Percentiles rank a stretch among this genome's conserved stretches.
phyloP scores from a whole-genome alignment of 2,797 vertebrate species.

The Passerculus sandwichensis region DNA sequence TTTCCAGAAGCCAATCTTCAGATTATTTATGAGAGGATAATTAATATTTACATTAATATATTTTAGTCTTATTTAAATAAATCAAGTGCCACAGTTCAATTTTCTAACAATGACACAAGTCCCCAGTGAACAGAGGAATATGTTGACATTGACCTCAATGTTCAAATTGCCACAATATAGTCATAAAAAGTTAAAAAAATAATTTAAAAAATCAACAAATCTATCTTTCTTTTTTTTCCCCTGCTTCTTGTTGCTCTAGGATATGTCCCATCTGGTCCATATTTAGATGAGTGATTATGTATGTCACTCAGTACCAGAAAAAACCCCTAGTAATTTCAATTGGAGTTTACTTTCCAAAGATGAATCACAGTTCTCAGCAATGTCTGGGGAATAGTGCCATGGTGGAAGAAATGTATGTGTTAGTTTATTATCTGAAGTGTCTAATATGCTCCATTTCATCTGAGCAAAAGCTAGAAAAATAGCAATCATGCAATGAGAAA shows the following conservation, averaged over 20 bases:
- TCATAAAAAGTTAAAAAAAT: background rate
- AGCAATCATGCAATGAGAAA: background rate
- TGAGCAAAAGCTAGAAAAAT: background rate
- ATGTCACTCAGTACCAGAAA: background rate
- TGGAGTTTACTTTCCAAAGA: conserved; percentile 24
- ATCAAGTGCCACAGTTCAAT: background rate
- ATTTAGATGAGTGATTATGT: conserved; percentile 16
- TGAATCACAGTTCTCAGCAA: background rate
- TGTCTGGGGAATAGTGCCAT: background rate
- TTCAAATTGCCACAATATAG: background rate
- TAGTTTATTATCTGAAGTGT: background rate
- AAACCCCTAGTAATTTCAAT: background rate
- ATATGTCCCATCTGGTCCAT: background rate
- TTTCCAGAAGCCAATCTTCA: background rate
- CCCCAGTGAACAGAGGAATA: background rate
- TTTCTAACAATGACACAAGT: background rate
- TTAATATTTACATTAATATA: conserved; percentile 28
- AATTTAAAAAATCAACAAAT: background rate
- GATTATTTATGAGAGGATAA: background rate
- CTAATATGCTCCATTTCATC: background rate
- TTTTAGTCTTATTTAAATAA: background rate
- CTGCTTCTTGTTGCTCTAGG: background rate
- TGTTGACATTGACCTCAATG: background rate
- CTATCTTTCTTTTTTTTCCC: background rate
- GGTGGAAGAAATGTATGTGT: background rate